Percentiles rank a stretch among this genome's conserved stretches.
Conservation (phyloP, 2,113 vertebrate genomes). For the Climacteris rufus region DNA sequence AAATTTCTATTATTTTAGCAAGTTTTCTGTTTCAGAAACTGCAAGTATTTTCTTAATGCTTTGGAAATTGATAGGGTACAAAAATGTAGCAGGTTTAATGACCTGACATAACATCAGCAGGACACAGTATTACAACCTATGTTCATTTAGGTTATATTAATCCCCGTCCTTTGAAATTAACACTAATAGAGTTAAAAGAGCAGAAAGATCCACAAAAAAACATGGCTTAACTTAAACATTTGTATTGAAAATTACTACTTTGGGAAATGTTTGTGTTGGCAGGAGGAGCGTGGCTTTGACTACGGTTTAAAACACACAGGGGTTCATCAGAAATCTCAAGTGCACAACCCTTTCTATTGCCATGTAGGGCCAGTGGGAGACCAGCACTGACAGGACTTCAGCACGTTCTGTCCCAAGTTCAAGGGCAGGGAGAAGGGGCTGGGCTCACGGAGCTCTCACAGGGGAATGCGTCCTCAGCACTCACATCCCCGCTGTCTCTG, state of each 20-base stretch:
- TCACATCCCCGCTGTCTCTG: accelerated
- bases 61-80: neutral
- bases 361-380: neutral
- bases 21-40: neutral
- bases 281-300: neutral
- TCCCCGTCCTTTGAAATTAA: slow-evolving; percentile 43
- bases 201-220: neutral
- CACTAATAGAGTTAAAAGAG: neutral
- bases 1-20: neutral
- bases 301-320: neutral
- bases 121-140: neutral
- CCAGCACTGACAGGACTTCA: neutral
- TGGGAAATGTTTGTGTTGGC: slow-evolving; percentile 53
- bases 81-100: neutral
- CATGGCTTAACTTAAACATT: slow-evolving; percentile 16
- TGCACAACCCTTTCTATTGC: neutral
- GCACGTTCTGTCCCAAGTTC: neutral
- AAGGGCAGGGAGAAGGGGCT: neutral
- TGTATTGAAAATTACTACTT: slow-evolving; percentile 37
- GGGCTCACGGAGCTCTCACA: accelerated
- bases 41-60: neutral
- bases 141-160: slow-evolving; percentile 15
- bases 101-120: neutral
- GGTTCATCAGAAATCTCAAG: slow-evolving; percentile 36
- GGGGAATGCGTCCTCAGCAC: neutral